Base-by-base conservation (phyloP, 1,140 invertebrate genomes). In the Mycetomoellerius zeteki region DNA sequence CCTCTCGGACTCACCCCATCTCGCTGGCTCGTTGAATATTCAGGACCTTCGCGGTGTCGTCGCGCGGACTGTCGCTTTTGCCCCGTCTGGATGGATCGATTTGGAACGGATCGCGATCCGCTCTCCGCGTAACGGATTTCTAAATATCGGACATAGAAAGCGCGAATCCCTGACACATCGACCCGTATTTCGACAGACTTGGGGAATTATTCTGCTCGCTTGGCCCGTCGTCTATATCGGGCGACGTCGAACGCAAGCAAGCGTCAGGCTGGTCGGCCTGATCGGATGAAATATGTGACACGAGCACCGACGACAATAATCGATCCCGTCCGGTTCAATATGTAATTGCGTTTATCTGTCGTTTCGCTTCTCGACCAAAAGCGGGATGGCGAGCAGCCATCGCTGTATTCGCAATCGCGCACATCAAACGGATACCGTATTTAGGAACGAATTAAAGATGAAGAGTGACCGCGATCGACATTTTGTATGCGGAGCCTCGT, bases 291-390 rank as follows among this genome's bases (percentile, higher is more conserved):
- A 78, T 86, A 88, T 86, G 67, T 89, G 88, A 87, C 85, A 78
- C 69, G 54, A 37, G 69, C 54, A 76, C 1, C 62, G 76, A 72
- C 87, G 84, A 81, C 71, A 62, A 81, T 90, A 89, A 89, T 89
- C 88, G 85, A 89, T 90, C 88, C 86, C 76, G 76, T 89, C 89
- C 88, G 88, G 76, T 89, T 90, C 86, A 87, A 90, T 84, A 87
- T 50, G 85, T 84, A 89, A 87, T 89, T 80, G 72, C 77, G 88
- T 86, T 76, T 56, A 58, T 85, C 88, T 85, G 33, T 76, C 60
- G 73, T 33, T 52, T 52, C 82, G 43, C 56, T 54, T 52, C 24
- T 10, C 37, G 43, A 21, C 33, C 30, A 60, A 85, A 85, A 72
- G 71, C 78, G 71, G 52, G 54, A 60, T 27, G 56, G 27, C 27